phyloP scores from a whole-genome alignment of 1,140 invertebrate species.

The Drosophila malerkotliana region DNA sequence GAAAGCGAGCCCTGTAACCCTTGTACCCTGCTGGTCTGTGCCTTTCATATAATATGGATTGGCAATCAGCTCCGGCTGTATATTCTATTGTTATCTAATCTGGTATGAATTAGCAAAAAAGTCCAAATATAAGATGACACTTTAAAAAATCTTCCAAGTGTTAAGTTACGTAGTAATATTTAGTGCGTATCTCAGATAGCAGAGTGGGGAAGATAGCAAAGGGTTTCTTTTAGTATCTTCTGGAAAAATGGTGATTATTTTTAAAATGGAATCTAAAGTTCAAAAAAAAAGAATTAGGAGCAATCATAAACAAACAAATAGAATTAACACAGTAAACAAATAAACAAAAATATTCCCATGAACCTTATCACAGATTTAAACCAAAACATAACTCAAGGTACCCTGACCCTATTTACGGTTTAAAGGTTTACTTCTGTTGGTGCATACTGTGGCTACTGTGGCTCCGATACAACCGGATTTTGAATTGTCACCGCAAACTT shows the following conservation, averaged over 20 bases:
- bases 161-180: constrained; percentile 20
- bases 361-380: constrained; percentile 2
- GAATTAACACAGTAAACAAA: neutral
- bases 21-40: constrained; percentile 12
- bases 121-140: constrained; percentile 17
- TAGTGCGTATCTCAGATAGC: constrained; percentile 28
- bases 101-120: constrained; percentile 29
- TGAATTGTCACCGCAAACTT: constrained; percentile 24
- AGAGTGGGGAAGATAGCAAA: neutral
- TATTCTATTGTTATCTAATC: constrained; percentile 46
- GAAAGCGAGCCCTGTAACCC: constrained; percentile 30
- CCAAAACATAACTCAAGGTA: neutral
- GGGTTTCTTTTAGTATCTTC: constrained; percentile 4
- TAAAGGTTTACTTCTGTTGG: neutral
- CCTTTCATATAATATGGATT: constrained; percentile 31
- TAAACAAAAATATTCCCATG: neutral
- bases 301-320: neutral
- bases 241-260: neutral
- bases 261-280: neutral
- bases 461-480: constrained; percentile 16
- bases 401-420: neutral
- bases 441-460: constrained; percentile 8
- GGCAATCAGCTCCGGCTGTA: constrained; percentile 27
- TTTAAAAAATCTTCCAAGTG: constrained; percentile 27
- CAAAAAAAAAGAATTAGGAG: neutral